phyloP scores from a whole-genome alignment of 2,888 invertebrate species.

The Drosophila macrospina region DNA sequence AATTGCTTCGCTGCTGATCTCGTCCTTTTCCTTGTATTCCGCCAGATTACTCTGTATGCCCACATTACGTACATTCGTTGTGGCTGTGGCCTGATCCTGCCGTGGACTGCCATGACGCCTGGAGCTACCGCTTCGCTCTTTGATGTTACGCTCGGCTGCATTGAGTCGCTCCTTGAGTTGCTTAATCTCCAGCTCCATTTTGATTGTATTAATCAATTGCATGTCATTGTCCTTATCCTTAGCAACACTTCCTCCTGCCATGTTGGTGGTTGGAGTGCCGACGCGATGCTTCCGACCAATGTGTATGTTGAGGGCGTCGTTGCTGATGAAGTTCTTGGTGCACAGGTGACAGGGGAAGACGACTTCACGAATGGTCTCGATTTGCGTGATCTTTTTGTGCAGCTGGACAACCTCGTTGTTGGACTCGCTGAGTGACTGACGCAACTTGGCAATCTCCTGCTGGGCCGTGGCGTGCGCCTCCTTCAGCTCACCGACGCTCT shows the following conservation, averaged over 20 bases:
- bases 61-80: conserved; percentile 54
- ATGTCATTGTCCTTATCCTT: conserved; percentile 81
- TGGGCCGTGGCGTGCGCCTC: conserved; percentile 74
- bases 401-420: conserved; percentile 82
- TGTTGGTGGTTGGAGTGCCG: conserved; percentile 52
- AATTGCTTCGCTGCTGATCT: conserved; percentile 42
- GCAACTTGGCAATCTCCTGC: conserved; percentile 76
- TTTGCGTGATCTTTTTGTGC: conserved; percentile 83
- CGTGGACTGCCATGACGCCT: conserved; percentile 38
- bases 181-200: conserved; percentile 88
- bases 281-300: conserved; percentile 80
- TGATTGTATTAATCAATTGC: conserved; percentile 87
- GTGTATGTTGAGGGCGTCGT: conserved; percentile 84
- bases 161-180: conserved; percentile 88
- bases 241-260: conserved; percentile 17
- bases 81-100: conserved; percentile 45
- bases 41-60: conserved; percentile 74
- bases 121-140: conserved; percentile 60
- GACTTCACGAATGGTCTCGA: conserved; percentile 83
- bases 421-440: conserved; percentile 72
- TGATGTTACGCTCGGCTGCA: conserved; percentile 87
- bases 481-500: conserved; percentile 77
- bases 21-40: conserved; percentile 76
- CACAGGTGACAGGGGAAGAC: conserved; percentile 84
- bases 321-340: conserved; percentile 84